Conservation (phyloP, 1,140 invertebrate species). For the Macrocentrus cingulum region DNA sequence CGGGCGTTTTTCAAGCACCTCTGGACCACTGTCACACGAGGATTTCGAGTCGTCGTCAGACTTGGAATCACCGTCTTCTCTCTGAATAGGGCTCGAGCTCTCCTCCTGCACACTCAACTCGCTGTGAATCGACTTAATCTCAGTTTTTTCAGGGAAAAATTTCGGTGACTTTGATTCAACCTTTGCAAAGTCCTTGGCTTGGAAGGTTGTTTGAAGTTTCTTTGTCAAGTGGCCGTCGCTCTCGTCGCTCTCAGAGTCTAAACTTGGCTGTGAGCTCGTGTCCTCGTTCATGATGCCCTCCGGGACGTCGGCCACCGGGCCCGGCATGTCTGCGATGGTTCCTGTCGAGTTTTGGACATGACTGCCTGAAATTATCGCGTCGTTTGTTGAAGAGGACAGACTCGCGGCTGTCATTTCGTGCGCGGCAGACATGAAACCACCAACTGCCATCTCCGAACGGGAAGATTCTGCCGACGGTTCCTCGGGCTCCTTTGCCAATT, state of each 20-base stretch:
- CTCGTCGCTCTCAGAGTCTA: constrained; percentile 49
- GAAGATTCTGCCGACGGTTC: background rate
- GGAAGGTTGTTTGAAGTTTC: constrained; percentile 55
- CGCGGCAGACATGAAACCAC: constrained; percentile 11
- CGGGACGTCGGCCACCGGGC: constrained; percentile 42
- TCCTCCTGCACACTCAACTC: background rate
- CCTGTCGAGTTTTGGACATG: constrained; percentile 35
- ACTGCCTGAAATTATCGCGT: constrained; percentile 1
- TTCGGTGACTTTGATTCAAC: constrained; percentile 25
- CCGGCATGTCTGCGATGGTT: constrained; percentile 32
- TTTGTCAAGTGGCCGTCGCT: constrained; percentile 33
- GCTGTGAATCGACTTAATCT: background rate
- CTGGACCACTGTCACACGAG: constrained; percentile 6
- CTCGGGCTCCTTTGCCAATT: background rate
- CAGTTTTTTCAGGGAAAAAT: constrained; percentile 23
- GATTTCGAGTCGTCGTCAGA: constrained; percentile 12
- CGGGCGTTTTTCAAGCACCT: constrained; percentile 16
- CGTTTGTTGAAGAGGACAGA: constrained; percentile 21
- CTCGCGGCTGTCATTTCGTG: constrained; percentile 21
- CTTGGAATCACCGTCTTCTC: constrained; percentile 12
- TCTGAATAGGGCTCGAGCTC: background rate
- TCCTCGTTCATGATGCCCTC: constrained; percentile 56
- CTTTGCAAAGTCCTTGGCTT: constrained; percentile 48
- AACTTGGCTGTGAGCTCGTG: constrained; percentile 52
- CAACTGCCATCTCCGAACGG: constrained; percentile 2